A percentile compares a stretch with the other conserved stretches of the same genome.
These are phyloP conservation scores for Coleophora flavipennella DNA, from an alignment of 2,888 invertebrate genomes.

Conservation along the genomic window DNA sequence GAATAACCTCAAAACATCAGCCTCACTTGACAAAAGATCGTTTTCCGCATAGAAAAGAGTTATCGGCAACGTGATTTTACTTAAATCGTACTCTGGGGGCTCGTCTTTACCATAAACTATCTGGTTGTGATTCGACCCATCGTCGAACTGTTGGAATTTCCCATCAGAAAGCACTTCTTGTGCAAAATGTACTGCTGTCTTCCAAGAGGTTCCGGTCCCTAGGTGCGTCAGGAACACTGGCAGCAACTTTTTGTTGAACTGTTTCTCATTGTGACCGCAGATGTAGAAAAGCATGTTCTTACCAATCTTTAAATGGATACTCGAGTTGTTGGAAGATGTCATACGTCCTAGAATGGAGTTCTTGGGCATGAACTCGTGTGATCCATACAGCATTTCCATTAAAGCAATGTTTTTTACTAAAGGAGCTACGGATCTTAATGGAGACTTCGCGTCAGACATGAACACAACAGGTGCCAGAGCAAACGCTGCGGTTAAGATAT, in stretches of 20 bases:
- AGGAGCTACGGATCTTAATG: conserved; percentile 78
- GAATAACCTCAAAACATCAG: conserved; percentile 71
- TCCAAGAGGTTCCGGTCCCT: conserved; percentile 84
- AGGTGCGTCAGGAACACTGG: conserved; percentile 78
- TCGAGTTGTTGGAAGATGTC: conserved; percentile 68
- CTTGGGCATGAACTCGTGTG: conserved; percentile 81
- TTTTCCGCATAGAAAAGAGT: conserved; percentile 78
- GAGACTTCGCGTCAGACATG: conserved; percentile 75
- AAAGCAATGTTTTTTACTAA: conserved; percentile 72
- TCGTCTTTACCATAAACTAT: conserved; percentile 64
- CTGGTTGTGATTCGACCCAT: conserved; percentile 72
- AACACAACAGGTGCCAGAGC: conserved; percentile 80
- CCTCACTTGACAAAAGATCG: conserved; percentile 79
- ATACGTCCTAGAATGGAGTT: conserved; percentile 71
- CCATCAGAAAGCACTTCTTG: conserved; percentile 67
- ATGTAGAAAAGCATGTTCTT: conserved; percentile 80
- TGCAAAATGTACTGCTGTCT: conserved; percentile 79
- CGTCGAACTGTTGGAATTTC: conserved; percentile 79
- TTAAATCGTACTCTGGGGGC: conserved; percentile 77
- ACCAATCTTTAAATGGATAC: conserved; percentile 73
- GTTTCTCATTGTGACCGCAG: conserved; percentile 78
- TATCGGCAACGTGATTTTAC: conserved; percentile 72
- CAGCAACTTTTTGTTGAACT: conserved; percentile 79
- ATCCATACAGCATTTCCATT: conserved; percentile 75
- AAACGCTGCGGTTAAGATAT: conserved; percentile 75